These are phyloP conservation scores for Nomada ferruginata DNA, from an alignment of 2,888 invertebrate genomes.

Conservation along the genomic window DNA sequence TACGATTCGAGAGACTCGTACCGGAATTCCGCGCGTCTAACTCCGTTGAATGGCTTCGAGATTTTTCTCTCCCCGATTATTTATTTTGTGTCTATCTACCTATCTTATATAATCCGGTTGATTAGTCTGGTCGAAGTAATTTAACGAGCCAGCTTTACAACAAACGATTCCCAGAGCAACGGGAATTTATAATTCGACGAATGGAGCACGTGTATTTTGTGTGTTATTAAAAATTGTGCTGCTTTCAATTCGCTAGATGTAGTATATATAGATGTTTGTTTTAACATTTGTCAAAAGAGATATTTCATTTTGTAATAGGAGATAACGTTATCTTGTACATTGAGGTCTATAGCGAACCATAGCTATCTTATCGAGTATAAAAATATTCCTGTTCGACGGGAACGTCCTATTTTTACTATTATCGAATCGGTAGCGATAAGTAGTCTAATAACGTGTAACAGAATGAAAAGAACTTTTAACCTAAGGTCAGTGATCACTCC, in stretches of 20 bases:
- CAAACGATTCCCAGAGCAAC: neutral
- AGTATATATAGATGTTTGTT: too few species aligned
- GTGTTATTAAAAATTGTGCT: neutral
- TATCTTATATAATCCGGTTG: neutral
- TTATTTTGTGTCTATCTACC: constrained; percentile 3
- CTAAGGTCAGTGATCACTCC: constrained; percentile 25
- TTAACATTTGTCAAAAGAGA: too few species aligned
- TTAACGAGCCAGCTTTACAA: constrained; percentile 35
- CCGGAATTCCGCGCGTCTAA: constrained; percentile 33
- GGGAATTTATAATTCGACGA: neutral
- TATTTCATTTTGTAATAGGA: too few species aligned
- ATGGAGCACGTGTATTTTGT: neutral
- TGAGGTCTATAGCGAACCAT: too few species aligned
- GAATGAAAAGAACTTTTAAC: constrained; percentile 30
- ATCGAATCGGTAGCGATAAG: too few species aligned
- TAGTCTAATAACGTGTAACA: neutral
- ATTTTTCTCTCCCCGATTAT: constrained; percentile 26
- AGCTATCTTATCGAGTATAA: too few species aligned
- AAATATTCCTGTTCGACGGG: too few species aligned
- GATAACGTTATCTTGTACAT: too few species aligned
- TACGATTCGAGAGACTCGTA: constrained; percentile 8
- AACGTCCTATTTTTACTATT: too few species aligned
- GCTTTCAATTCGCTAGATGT: too few species aligned
- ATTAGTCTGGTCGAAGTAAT: constrained; percentile 34
- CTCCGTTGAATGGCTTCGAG: neutral